Conservation (phyloP, 2,888 invertebrate genomes). For the Drosophila nigricruria region DNA sequence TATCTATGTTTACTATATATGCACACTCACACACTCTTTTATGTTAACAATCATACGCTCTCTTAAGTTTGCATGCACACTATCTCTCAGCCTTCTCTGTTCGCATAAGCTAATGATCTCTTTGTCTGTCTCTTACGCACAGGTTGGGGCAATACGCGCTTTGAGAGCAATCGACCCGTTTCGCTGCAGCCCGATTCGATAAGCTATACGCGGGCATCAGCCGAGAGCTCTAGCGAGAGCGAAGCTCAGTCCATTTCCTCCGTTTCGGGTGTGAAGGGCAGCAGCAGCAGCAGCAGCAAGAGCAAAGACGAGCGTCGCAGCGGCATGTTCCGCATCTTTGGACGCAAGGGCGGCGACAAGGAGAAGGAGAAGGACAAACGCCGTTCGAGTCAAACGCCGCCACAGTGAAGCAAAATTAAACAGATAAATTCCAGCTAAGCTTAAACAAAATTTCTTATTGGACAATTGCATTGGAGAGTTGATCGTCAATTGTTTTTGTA, state of each 20-base stretch:
- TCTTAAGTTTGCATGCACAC: conserved; percentile 60
- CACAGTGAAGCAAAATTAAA: conserved; percentile 62
- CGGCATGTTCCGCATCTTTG: conserved; percentile 85
- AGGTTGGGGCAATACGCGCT: conserved; percentile 85
- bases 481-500: conserved; percentile 63
- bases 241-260: conserved; percentile 85
- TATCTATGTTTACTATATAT: conserved; percentile 9
- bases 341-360: conserved; percentile 83
- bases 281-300: conserved; percentile 74
- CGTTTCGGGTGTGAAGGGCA: conserved; percentile 83
- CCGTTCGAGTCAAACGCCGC: conserved; percentile 83
- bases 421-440: conserved; percentile 31
- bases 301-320: conserved; percentile 84
- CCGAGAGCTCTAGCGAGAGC: conserved; percentile 85
- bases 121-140: conserved; percentile 5
- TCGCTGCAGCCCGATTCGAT: conserved; percentile 83
- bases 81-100: neutral
- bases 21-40: conserved; percentile 28
- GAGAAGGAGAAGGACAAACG: conserved; percentile 83
- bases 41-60: conserved; percentile 37
- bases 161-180: conserved; percentile 84
- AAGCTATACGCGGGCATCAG: conserved; percentile 82
- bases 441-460: conserved; percentile 31
- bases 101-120: conserved; percentile 13
- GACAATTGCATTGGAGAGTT: conserved; percentile 42